Conservation (phyloP, 2,888 invertebrate species). For the Tipula confusa region DNA sequence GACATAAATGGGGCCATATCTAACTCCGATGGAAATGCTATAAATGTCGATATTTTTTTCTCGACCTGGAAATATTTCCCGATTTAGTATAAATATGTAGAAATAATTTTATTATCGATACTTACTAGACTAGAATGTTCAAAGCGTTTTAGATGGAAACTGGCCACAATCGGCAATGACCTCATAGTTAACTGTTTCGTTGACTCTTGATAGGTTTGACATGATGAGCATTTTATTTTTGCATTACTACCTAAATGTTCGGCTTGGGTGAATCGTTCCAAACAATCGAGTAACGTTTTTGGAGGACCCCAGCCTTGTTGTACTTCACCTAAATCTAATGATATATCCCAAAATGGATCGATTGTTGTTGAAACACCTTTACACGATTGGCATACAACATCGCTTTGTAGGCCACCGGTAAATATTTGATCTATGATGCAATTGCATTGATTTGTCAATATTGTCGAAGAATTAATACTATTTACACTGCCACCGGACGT, state of each 20-base stretch:
- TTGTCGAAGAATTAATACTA: conserved; percentile 34
- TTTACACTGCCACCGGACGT: conserved; percentile 34
- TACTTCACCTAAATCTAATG: conserved; percentile 76
- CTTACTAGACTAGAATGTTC: conserved; percentile 72
- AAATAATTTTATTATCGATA: background rate
- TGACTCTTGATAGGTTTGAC: conserved; percentile 84
- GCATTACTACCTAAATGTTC: conserved; percentile 88
- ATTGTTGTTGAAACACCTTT: conserved; percentile 93
- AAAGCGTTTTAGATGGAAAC: conserved; percentile 95
- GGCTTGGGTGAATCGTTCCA: conserved; percentile 87
- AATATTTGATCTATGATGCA: conserved; percentile 98
- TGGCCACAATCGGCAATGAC: conserved; percentile 90
- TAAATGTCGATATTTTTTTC: conserved; percentile 87
- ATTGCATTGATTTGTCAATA: conserved; percentile 61
- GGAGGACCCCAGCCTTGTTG: conserved; percentile 55
- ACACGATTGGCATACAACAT: conserved; percentile 93
- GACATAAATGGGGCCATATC: conserved; percentile 97
- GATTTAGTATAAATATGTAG: background rate
- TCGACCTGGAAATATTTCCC: conserved; percentile 54
- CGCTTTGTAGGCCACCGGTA: conserved; percentile 92
- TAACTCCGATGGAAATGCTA: conserved; percentile 89
- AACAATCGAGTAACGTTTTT: conserved; percentile 81
- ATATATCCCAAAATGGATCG: conserved; percentile 97
- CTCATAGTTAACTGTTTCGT: conserved; percentile 95
- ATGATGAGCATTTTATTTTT: conserved; percentile 90